Base-by-base conservation (phyloP, 2,113 vertebrate species). In the Todiramphus chloris region DNA sequence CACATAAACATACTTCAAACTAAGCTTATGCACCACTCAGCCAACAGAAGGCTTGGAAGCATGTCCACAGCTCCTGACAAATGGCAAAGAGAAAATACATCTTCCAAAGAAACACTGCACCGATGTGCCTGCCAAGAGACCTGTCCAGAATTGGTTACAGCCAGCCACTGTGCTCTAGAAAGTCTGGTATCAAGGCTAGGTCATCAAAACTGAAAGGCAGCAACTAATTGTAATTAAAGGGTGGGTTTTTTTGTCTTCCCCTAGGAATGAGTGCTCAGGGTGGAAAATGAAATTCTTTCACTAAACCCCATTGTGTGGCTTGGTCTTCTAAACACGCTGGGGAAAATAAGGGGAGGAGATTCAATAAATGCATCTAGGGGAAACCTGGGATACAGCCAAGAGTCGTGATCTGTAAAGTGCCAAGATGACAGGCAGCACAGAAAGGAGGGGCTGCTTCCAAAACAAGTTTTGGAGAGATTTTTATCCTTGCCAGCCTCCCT, bases 381-480 rank as follows among this genome's bases (percentile, higher is more conserved):
- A 88, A 96, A 77, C 9, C 14, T 96, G 96, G 67, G 79, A 74
- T 74, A 67, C 50, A 77, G 87, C 92, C 96, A 97, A 37, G 87
- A 97, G 94, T 96, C 95, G 78, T 97, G 96, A 96, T 96, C 96
- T 80, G 94, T 95, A 95, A 87, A 95, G 53, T 93, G 95, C 96
- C 92, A 96, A 96, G 83, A 68, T 8, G 7, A 82, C 83, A 87
- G 67, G 92, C 86, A 88, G 70, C 44, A 48, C 67, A 39, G 84
- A 85, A 50, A 93, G 78, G 68, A 96, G 75, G 55, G 84, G 69
- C 62, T 85, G 37, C 68, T 95, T 94, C 87, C 83, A 81, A 90
- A 82, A 91, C 78, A 76, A 88, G 51, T 95, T 96, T 89, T 91
- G 87, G 33, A 62, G 83, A 89, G 77, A 76, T 89, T 90, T 92